Percentiles rank a stretch among this genome's conserved stretches.
These are phyloP conservation scores for Schlechtendalia chinensis DNA, from an alignment of 1,140 invertebrate genomes.

Conservation along the genomic window DNA sequence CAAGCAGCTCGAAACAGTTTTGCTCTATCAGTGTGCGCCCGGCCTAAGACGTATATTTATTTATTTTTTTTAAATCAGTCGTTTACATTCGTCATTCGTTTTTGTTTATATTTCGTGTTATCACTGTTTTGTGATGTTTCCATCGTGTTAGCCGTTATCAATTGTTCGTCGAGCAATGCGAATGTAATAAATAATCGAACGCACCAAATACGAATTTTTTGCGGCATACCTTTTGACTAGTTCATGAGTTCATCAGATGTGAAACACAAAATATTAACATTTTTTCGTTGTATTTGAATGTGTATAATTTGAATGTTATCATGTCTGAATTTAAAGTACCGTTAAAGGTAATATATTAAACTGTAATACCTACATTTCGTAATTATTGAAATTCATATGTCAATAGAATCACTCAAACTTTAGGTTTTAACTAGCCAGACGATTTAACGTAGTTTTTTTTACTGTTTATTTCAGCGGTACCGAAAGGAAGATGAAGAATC, in stretches of 20 bases:
- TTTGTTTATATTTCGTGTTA: too few species aligned
- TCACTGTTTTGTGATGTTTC: too few species aligned
- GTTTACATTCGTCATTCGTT: too few species aligned
- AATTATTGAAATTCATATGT: not conserved
- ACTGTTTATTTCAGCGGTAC: slow-evolving; percentile 23
- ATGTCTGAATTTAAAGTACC: slow-evolving; percentile 20
- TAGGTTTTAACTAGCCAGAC: not conserved
- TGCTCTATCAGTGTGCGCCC: too few species aligned
- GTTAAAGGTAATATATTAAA: not conserved
- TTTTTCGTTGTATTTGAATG: not conserved
- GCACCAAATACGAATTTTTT: not conserved
- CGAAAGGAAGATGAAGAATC: slow-evolving; percentile 46
- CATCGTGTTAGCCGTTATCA: too few species aligned
- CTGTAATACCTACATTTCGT: not conserved
- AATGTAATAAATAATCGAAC: too few species aligned
- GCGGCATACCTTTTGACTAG: not conserved
- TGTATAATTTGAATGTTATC: not conserved
- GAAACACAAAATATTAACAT: not conserved
- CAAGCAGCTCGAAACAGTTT: too few species aligned
- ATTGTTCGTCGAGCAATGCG: too few species aligned
- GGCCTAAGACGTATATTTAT: too few species aligned
- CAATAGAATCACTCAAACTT: not conserved
- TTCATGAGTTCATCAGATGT: too few species aligned
- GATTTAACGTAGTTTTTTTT: not conserved
- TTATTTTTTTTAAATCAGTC: too few species aligned